Percentiles rank a stretch among this genome's conserved stretches.
Conservation (phyloP, 2,113 vertebrate genomes). For the Athene noctua region DNA sequence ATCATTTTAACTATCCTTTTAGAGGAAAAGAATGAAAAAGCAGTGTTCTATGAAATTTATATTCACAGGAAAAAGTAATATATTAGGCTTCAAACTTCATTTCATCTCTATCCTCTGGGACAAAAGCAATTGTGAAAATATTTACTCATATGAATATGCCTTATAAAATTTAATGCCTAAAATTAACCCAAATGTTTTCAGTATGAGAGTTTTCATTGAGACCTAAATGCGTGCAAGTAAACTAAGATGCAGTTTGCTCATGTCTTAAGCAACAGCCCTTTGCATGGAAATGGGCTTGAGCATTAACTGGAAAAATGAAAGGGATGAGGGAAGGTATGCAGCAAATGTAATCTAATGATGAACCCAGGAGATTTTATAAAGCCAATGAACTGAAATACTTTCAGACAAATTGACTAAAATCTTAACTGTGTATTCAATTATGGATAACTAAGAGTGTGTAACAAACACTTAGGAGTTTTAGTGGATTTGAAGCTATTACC, state of each 20-base stretch:
- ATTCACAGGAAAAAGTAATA: background rate
- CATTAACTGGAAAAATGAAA: background rate
- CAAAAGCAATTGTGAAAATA: slow-evolving; percentile 10
- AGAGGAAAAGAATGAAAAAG: background rate
- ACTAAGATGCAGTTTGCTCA: background rate
- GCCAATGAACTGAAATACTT: slow-evolving; percentile 10
- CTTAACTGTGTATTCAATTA: background rate
- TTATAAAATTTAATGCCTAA: background rate
- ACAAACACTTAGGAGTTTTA: background rate
- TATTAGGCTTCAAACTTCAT: background rate
- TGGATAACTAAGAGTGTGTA: background rate
- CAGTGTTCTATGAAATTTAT: background rate
- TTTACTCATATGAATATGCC: background rate
- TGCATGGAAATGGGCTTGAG: background rate
- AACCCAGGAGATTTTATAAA: background rate
- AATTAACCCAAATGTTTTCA: background rate
- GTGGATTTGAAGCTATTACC: background rate
- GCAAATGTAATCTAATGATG: background rate
- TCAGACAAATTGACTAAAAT: slow-evolving; percentile 15
- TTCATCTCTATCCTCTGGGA: background rate
- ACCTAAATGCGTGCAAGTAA: background rate
- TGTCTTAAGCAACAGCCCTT: background rate
- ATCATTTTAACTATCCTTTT: background rate
- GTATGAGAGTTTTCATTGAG: background rate
- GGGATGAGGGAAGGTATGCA: background rate